Evolutionary conservation across 2,888 invertebrate species (phyloP).

Genomic region (Caenorhabditis japonica): DNA sequence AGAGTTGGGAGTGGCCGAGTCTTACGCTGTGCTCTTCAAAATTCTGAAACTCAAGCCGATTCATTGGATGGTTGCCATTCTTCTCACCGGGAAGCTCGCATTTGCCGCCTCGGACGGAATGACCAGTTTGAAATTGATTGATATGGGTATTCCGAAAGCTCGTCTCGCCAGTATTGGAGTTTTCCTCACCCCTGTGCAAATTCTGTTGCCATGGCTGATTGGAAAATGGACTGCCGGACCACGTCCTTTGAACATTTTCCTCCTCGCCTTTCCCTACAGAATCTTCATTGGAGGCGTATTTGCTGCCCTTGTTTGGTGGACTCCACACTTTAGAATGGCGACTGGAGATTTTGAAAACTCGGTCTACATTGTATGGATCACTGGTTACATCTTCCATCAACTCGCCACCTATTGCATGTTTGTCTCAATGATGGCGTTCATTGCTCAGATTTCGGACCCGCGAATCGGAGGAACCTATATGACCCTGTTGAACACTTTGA

Average conservation of each 20-base stretch:
- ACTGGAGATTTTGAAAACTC: conserved; percentile 80
- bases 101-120: conserved; percentile 96
- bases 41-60: conserved; percentile 89
- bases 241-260: conserved; percentile 88
- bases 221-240: conserved; percentile 89
- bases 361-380: conserved; percentile 84
- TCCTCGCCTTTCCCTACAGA: conserved; percentile 89
- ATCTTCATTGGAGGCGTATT: conserved; percentile 88
- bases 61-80: conserved; percentile 84
- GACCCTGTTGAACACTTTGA: conserved; percentile 95
- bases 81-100: conserved; percentile 93
- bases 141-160: conserved; percentile 95
- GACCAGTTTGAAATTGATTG: conserved; percentile 92
- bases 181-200: conserved; percentile 93
- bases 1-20: conserved; percentile 81
- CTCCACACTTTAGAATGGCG: conserved; percentile 84
- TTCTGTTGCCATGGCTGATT: conserved; percentile 89
- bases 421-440: conserved; percentile 96
- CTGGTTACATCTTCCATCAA: conserved; percentile 92
- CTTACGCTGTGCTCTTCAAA: conserved; percentile 87
- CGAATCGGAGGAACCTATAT: conserved; percentile 96
- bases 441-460: conserved; percentile 95
- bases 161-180: conserved; percentile 91
- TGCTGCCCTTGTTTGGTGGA: conserved; percentile 87
- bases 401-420: conserved; percentile 95